Evolutionary conservation across 2,113 vertebrate genomes (phyloP).

Genomic region (Engraulis encrasicolus): DNA sequence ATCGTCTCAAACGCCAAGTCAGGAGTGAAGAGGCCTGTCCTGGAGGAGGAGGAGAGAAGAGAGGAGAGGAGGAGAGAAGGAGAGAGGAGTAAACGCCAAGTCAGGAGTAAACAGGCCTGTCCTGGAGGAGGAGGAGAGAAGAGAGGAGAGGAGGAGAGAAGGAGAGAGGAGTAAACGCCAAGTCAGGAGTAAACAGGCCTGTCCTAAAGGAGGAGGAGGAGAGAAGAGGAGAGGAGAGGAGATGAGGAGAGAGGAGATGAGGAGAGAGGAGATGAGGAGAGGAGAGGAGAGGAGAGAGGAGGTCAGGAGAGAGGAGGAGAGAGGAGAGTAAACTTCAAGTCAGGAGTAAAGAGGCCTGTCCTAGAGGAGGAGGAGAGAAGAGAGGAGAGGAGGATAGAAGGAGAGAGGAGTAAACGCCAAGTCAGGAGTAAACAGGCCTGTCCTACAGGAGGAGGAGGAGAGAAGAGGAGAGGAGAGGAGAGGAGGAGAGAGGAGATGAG

Average conservation of each 20-base stretch:
- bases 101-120: slow-evolving; percentile 95
- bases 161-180: slow-evolving; percentile 78
- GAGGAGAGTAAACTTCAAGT: no score
- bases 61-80: background rate
- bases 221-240: background rate
- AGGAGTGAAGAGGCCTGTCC: slow-evolving; percentile 94
- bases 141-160: slow-evolving; percentile 22
- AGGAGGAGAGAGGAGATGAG: background rate
- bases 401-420: no score
- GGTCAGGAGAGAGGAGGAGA: background rate
- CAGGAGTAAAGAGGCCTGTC: no score
- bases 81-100: no score
- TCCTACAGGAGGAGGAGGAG: slow-evolving; percentile 70
- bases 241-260: background rate
- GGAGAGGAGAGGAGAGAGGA: background rate
- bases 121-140: no score
- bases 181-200: no score
- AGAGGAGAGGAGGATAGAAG: no score
- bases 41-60: slow-evolving; percentile 54
- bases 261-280: background rate
- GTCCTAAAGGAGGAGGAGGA: slow-evolving; percentile 74
- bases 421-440: slow-evolving; percentile 93
- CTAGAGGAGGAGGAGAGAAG: no score
- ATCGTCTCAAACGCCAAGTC: slow-evolving; percentile 95
- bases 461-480: background rate